Conservation (phyloP, 1,140 invertebrate species). For the Cydia fagiglandana region DNA sequence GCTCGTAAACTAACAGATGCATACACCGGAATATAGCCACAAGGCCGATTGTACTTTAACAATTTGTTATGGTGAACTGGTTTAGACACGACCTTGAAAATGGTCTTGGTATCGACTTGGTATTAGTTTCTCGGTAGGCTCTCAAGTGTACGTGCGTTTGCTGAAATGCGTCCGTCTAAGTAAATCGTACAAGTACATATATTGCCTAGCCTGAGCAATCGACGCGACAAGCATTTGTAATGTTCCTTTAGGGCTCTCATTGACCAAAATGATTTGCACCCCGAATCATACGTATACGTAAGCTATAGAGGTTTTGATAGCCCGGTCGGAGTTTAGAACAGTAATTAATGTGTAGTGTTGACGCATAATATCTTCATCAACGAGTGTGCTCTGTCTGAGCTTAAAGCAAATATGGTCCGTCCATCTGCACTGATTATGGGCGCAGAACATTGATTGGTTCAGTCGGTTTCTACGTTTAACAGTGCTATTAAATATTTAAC, state of each 20-base stretch:
- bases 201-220: too few relatives aligned
- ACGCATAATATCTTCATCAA: constrained; percentile 28
- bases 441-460: background rate
- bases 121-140: too few relatives aligned
- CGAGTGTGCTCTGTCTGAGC: constrained; percentile 9
- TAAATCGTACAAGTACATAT: background rate
- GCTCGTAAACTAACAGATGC: background rate
- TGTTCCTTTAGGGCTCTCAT: background rate
- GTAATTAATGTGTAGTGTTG: constrained; percentile 27
- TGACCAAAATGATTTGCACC: background rate
- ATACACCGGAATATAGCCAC: background rate
- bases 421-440: constrained; percentile 17
- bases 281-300: background rate
- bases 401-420: constrained; percentile 4
- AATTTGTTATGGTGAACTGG: too few relatives aligned
- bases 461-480: background rate
- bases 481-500: background rate
- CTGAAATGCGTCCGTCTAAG: too few relatives aligned
- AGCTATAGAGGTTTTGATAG: background rate
- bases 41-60: too few relatives aligned
- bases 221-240: background rate
- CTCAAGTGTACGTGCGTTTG: too few relatives aligned
- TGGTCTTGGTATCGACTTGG: too few relatives aligned
- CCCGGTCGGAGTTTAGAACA: background rate
- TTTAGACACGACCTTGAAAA: too few relatives aligned